Conservation (phyloP, 2,888 invertebrate genomes). For the Dryococelus australis region DNA sequence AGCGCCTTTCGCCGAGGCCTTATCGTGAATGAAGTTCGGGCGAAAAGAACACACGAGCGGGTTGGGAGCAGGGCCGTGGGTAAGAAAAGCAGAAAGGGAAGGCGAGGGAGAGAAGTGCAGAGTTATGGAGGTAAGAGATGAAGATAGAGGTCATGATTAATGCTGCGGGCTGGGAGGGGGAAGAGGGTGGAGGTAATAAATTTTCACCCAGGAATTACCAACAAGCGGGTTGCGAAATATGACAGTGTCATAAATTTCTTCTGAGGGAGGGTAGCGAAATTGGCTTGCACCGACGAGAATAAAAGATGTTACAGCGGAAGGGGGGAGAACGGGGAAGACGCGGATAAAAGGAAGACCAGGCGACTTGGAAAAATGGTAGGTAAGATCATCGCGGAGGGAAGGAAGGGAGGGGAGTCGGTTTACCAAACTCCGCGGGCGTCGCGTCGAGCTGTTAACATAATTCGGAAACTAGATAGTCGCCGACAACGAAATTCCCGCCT, state of each 20-base stretch:
- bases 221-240: conserved; percentile 67
- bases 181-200: conserved; percentile 65
- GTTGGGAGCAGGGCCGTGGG: conserved; percentile 23
- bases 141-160: conserved; percentile 58
- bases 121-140: conserved; percentile 51
- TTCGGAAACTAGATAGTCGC: background rate
- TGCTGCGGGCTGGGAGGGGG: conserved; percentile 63
- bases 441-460: background rate
- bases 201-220: conserved; percentile 67
- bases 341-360: background rate
- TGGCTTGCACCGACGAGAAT: conserved; percentile 11
- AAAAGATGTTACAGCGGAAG: background rate
- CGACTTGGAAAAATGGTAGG: background rate
- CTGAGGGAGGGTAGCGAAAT: conserved; percentile 43
- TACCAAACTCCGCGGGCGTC: background rate
- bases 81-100: conserved; percentile 32
- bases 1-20: too few species aligned
- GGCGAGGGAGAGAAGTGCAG: conserved; percentile 24
- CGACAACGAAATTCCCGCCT: background rate
- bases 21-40: background rate
- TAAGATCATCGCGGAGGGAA: background rate
- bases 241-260: conserved; percentile 66
- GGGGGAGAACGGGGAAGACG: background rate
- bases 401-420: background rate
- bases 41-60: background rate